These are phyloP conservation scores for Siniperca knerii DNA, from an alignment of 2,113 vertebrate genomes.

Conservation along the genomic window DNA sequence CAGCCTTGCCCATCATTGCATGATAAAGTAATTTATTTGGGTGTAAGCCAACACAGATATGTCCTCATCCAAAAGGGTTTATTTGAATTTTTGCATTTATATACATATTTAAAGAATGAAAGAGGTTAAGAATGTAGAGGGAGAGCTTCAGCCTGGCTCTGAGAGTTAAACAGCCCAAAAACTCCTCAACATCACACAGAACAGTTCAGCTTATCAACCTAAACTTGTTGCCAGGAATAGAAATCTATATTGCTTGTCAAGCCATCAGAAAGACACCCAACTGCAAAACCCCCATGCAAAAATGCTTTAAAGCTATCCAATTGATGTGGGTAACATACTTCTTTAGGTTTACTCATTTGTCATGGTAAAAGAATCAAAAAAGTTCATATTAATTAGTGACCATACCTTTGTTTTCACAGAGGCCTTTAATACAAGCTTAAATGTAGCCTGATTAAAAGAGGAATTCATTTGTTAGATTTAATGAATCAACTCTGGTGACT, in stretches of 20 bases:
- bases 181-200: not conserved
- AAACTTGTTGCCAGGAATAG: no score
- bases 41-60: not conserved
- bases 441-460: not conserved
- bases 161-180: not conserved
- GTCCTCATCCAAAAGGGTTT: not conserved
- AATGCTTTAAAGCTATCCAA: not conserved
- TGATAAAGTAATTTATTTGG: not conserved
- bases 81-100: not conserved
- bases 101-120: not conserved
- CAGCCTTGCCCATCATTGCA: not conserved
- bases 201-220: not conserved
- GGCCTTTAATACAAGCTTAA: not conserved
- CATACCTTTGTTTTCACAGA: not conserved
- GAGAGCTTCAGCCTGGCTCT: not conserved
- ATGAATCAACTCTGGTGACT: not conserved
- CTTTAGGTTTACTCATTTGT: not conserved
- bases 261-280: not conserved
- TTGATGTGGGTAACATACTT: not conserved
- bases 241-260: not conserved
- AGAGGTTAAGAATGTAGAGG: not conserved
- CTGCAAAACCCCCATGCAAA: not conserved
- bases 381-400: not conserved
- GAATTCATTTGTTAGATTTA: not conserved
- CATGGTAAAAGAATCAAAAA: not conserved